Evolutionary conservation across 1,140 invertebrate species (phyloP).

Genomic region (Cryptotermes secundus): DNA sequence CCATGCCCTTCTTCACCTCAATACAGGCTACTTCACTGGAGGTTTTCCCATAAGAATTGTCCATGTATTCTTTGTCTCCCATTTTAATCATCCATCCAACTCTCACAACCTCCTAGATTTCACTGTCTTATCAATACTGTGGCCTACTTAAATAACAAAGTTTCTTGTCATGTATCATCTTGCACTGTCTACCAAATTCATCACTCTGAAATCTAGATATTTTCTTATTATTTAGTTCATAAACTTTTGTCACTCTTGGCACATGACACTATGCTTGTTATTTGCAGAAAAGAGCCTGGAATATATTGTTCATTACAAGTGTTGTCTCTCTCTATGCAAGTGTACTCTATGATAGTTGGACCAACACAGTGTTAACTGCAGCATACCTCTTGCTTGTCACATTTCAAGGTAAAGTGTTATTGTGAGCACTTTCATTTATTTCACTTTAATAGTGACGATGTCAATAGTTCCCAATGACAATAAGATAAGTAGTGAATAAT

Average conservation of each 20-base stretch:
- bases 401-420: background rate
- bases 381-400: background rate
- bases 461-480: too few relatives aligned
- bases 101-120: too few relatives aligned
- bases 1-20: too few relatives aligned
- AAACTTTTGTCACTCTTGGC: too few relatives aligned
- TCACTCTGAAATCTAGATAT: too few relatives aligned
- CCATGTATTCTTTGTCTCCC: background rate
- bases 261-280: too few relatives aligned
- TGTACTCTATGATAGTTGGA: background rate
- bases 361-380: background rate
- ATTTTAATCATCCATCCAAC: background rate
- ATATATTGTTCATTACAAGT: background rate
- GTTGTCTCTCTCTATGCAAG: background rate
- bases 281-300: background rate
- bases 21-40: too few relatives aligned
- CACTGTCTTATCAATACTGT: background rate
- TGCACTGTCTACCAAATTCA: background rate
- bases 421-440: too few relatives aligned
- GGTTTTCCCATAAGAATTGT: background rate
- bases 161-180: background rate
- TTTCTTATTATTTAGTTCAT: too few relatives aligned
- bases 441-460: too few relatives aligned
- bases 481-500: too few relatives aligned
- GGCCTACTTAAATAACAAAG: background rate